phyloP scores from a whole-genome alignment of 2,797 vertebrate genomes.

The Sebastes nivosus region DNA sequence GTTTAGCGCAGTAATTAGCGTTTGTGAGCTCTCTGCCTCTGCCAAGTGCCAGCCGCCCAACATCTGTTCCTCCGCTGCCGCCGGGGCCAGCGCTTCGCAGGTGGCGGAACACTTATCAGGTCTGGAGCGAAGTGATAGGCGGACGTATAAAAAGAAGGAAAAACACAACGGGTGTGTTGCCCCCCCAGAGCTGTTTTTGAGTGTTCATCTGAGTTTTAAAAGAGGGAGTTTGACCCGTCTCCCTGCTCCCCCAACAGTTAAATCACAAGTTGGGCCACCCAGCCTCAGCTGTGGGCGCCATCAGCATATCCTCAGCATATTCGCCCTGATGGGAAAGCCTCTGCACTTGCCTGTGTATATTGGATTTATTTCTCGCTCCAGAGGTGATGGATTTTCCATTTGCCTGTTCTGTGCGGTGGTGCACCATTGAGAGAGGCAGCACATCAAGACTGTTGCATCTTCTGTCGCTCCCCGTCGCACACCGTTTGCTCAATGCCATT shows the following conservation, averaged over 20 bases:
- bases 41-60: slow-evolving; percentile 68
- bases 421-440: slow-evolving; percentile 39
- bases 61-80: slow-evolving; percentile 68
- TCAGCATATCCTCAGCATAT: slow-evolving; percentile 51
- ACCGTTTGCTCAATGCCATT: slow-evolving; percentile 59
- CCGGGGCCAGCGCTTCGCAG: slow-evolving; percentile 23
- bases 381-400: slow-evolving; percentile 69
- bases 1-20: slow-evolving; percentile 68
- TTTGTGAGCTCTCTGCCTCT: slow-evolving; percentile 45
- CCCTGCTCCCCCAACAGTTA: slow-evolving; percentile 26
- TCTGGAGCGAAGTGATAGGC: slow-evolving; percentile 36
- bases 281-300: slow-evolving; percentile 17
- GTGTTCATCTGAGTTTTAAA: slow-evolving; percentile 33
- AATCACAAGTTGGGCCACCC: slow-evolving; percentile 23
- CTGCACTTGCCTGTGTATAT: slow-evolving; percentile 42
- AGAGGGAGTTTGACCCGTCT: slow-evolving; percentile 37
- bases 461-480: slow-evolving; percentile 54
- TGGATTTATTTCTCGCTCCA: slow-evolving; percentile 65
- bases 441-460: slow-evolving; percentile 52
- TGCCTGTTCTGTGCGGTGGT: slow-evolving; percentile 33
- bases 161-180: neutral
- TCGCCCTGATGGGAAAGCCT: slow-evolving; percentile 53
- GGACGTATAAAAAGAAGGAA: neutral
- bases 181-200: neutral
- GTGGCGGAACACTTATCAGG: slow-evolving; percentile 38